Conservation (phyloP, 2,113 vertebrate species). For the Hippocampus mohnikei region DNA sequence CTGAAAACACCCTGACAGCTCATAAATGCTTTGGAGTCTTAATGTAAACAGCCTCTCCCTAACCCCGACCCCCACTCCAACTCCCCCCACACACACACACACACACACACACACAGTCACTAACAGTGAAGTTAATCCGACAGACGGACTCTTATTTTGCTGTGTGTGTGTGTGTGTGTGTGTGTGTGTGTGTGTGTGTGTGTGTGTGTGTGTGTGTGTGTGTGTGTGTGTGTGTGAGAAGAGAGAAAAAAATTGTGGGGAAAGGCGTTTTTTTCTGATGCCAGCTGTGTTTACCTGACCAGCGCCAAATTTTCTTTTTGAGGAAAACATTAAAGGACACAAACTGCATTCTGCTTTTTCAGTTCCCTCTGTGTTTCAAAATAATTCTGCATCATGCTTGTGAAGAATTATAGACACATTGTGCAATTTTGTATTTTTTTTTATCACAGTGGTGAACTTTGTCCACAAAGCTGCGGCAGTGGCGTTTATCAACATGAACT, state of each 20-base stretch:
- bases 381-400: too few species aligned
- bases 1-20: constrained; percentile 16
- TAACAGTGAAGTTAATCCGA: constrained; percentile 18
- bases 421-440: not conserved
- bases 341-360: not conserved
- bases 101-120: not conserved
- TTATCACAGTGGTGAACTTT: constrained; percentile 14
- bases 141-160: constrained; percentile 11
- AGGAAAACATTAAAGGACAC: not conserved
- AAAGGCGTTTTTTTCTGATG: not conserved
- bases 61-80: not conserved
- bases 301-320: not conserved
- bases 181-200: constrained; percentile 15
- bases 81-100: too few species aligned
- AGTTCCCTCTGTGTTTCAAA: too few species aligned
- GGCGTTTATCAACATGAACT: constrained; percentile 22
- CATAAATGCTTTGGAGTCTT: constrained; percentile 23
- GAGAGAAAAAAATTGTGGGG: not conserved
- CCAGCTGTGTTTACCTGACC: constrained; percentile 2
- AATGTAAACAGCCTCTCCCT: constrained; percentile 33
- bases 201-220: not conserved
- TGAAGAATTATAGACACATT: not conserved
- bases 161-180: constrained; percentile 21
- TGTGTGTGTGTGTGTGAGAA: not conserved
- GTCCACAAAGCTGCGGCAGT: constrained; percentile 14